Evolutionary conservation across 2,888 invertebrate species (phyloP), one percentile per base, ranked within the genome.

Genomic region (Epinotia brunnichana): DNA sequence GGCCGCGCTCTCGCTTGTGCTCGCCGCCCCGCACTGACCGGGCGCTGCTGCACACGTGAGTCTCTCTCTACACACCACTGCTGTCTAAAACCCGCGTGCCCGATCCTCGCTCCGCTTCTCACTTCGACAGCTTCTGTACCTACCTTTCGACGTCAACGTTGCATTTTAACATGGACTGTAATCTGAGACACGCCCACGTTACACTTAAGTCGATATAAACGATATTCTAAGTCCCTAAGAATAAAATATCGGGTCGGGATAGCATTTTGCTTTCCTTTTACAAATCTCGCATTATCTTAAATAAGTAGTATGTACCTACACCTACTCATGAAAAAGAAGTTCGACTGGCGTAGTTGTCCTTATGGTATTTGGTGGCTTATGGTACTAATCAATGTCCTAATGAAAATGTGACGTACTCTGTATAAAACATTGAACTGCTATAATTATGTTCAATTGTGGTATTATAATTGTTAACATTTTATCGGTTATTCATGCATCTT

Each of bases 21-120:
- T 84, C 81, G 82, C 86, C 86, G 91, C 87, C 88, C 87, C 91
- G 90, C 90, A 87, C 90, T 91, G 90, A 91, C 90, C 90, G 90
- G 89, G 88, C 89, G 87, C 82, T 82, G 86, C 88, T 82, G 86
- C 88, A 84, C 87, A 90, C 90, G 92, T 92, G 91, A 90, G 90
- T 94, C 88, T 82, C 76, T 78, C 88, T 82, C 76, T 78, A 77
- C 76, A 77, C 77, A 71, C 73, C 77, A 75, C 76, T 77, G 63
- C 74, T 60, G 24, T 66, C 67, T 24, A n/a, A n/a, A n/a, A n/a
- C 29, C 24, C 21, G 75, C 74, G 67, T 57, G 74, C 74, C 76
- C 64, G 75, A 76, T 73, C 70, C 74, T 76, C 60, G 62, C 70
- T 68, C 77, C 74, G 76, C 77, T 53, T 77, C 48, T 57, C 57